A percentile compares a stretch with the other conserved stretches of the same genome.
phyloP scores from a whole-genome alignment of 2,113 vertebrate species.

The Lagenorhynchus albirostris region DNA sequence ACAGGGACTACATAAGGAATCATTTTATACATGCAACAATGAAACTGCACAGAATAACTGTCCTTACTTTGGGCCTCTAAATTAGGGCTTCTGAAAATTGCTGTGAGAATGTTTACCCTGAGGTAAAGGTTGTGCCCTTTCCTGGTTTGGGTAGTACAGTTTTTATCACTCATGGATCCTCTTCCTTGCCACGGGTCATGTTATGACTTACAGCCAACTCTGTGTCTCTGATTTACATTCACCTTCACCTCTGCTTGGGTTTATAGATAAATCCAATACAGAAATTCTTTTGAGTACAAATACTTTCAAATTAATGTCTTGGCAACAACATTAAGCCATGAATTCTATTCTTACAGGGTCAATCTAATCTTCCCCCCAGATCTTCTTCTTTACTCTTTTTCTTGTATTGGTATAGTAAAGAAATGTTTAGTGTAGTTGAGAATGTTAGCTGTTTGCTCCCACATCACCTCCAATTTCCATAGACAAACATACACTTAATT shows the following conservation, averaged over 20 bases:
- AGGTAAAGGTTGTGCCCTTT: background rate
- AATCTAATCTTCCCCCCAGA: background rate
- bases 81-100: background rate
- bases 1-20: background rate
- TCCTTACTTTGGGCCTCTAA: background rate
- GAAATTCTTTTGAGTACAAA: conserved; percentile 45
- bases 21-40: background rate
- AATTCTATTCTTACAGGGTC: background rate
- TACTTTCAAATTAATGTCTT: conserved; percentile 23
- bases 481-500: background rate
- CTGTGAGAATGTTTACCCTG: background rate
- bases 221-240: conserved; percentile 41
- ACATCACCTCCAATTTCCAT: background rate
- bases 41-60: background rate
- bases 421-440: background rate
- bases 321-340: background rate
- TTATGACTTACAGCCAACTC: background rate
- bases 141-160: background rate
- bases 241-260: background rate
- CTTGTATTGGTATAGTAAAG: background rate
- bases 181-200: background rate
- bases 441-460: background rate
- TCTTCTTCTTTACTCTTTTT: background rate
- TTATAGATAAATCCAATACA: conserved; percentile 30
- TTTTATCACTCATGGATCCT: background rate